Conservation (phyloP, 2,113 vertebrate genomes). For the Oriolus oriolus region DNA sequence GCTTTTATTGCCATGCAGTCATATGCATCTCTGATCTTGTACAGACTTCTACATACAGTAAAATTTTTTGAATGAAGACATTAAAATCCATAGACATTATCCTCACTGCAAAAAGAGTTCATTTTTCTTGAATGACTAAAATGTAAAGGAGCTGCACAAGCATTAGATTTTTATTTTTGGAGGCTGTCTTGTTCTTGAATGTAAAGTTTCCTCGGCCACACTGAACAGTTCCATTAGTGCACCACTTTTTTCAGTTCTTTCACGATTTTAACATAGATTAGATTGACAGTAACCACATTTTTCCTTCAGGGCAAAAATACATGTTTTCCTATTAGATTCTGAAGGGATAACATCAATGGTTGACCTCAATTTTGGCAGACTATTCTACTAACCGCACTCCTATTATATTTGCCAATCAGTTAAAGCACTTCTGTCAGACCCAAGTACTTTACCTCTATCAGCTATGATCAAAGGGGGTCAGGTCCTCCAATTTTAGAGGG, state of each 20-base stretch:
- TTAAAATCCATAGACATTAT: not conserved
- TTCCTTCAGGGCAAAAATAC: slow-evolving; percentile 10
- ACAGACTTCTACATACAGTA: not conserved
- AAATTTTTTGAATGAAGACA: not conserved
- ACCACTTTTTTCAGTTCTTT: not conserved
- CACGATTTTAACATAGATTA: not conserved
- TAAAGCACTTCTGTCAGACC: slow-evolving; percentile 28
- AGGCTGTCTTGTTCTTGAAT: not conserved
- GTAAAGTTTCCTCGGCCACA: not conserved
- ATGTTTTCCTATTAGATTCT: slow-evolving; percentile 20
- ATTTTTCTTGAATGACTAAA: not conserved
- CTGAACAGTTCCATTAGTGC: not conserved
- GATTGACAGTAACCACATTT: slow-evolving; percentile 17
- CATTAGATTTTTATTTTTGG: not conserved
- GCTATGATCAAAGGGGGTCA: slow-evolving; percentile 25
- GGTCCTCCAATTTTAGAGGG: not conserved
- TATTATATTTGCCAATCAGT: slow-evolving; percentile 48
- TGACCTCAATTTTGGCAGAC: slow-evolving; percentile 49
- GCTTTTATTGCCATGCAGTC: not conserved
- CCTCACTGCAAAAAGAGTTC: not conserved
- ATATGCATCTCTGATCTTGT: not conserved
- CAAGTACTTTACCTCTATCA: slow-evolving; percentile 35
- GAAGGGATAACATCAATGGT: slow-evolving; percentile 24
- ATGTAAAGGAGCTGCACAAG: not conserved
- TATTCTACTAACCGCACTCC: slow-evolving; percentile 11